Base-by-base conservation (phyloP, 2,113 vertebrate species). In the Aix galericulata region DNA sequence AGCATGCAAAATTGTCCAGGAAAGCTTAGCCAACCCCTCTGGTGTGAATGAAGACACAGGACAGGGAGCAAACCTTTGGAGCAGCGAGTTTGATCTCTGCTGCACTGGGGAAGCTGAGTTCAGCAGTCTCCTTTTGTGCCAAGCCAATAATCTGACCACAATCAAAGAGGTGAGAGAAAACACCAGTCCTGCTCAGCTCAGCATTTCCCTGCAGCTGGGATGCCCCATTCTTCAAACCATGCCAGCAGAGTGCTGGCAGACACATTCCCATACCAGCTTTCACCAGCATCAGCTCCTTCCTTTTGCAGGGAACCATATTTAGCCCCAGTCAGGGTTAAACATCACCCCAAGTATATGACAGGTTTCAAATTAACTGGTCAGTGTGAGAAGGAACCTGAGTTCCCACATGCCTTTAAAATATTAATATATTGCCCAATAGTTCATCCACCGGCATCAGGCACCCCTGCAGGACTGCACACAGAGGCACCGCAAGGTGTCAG, bases 391-490 rank as follows among this genome's bases (percentile, higher is more conserved):
- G 42, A 90, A 68, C 14, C 56, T 72, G 56, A 77, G 29, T 68
- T 91, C 34, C 77, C 64, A 60, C 21, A 4, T 27, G 60, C 32
- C 1, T 84, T 91, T 83, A 42, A 91, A 89, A 50, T 36, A 64
- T 8, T 79, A 48, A 22, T 48, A 22, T 48, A 22, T 48, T 48
- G 46, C 21, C 20, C 46, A 48, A 48, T 22, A 80, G 36, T 15
- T 56, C 40, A 27, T 42, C 25, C 18, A 10, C 32, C 1, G 0
- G 14, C 68, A 52, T 18, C 68, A 34, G 5, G 17, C 0, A 1
- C 17, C 66, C 44, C 59, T 1, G 0, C 59, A 62, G 68, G 55
- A 69, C 72, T 87, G 46, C 2, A 25, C 0, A 3, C 0, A 3
- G 68, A 91, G 82, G 20, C 9, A 1, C 86, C 72, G 58, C 56